Conservation (phyloP, 1,140 invertebrate species). For the Gonioctena quinquepunctata region DNA sequence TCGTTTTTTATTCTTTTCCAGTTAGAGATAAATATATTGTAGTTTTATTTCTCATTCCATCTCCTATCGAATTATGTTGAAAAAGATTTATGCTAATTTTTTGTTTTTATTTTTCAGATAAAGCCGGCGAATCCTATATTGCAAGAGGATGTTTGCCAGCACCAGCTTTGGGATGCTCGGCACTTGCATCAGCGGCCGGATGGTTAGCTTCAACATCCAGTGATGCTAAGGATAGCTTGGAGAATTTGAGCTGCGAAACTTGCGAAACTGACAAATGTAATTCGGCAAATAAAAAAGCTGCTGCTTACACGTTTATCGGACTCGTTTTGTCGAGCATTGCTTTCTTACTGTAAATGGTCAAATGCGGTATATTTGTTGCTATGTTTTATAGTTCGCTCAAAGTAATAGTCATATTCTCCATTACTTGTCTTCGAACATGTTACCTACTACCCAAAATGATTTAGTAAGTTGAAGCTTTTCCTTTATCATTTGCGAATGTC, state of each 20-base stretch:
- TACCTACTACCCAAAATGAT: too few species aligned
- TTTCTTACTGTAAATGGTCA: slow-evolving; percentile 40
- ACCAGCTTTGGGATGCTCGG: slow-evolving; percentile 46
- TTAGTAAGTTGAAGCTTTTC: too few species aligned
- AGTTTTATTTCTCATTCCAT: too few species aligned
- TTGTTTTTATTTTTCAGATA: slow-evolving; percentile 28
- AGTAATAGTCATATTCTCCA: too few species aligned
- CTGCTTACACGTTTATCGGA: slow-evolving; percentile 46
- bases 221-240: slow-evolving; percentile 22
- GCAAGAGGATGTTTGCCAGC: slow-evolving; percentile 50
- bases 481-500: too few species aligned
- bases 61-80: too few species aligned
- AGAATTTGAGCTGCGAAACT: slow-evolving; percentile 37
- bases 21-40: too few species aligned
- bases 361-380: neutral
- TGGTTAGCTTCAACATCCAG: slow-evolving; percentile 24
- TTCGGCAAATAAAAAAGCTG: slow-evolving; percentile 37
- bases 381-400: neutral
- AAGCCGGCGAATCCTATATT: slow-evolving; percentile 53
- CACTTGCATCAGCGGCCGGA: slow-evolving; percentile 51
- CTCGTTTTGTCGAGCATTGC: slow-evolving; percentile 46
- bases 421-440: too few species aligned
- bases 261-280: slow-evolving; percentile 47
- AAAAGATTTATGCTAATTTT: too few species aligned
- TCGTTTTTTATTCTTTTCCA: too few species aligned